A percentile compares a stretch with the other conserved stretches of the same genome.
Evolutionary conservation across 1,140 invertebrate species (phyloP).

Genomic region (Euwallacea similis): DNA sequence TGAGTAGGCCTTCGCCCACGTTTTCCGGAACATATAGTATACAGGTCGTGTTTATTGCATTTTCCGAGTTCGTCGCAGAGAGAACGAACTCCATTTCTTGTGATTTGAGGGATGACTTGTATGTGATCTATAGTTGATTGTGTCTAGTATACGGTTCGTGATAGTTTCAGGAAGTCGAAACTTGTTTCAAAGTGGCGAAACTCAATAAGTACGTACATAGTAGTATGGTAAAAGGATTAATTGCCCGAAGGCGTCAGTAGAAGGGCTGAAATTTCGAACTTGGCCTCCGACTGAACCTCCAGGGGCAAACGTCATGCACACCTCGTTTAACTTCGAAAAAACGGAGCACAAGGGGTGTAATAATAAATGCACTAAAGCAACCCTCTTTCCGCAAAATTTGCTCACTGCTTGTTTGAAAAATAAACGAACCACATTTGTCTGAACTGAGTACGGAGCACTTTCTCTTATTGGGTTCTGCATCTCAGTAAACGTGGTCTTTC

Average conservation of each 20-base stretch:
- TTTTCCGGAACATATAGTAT: slow-evolving; percentile 7
- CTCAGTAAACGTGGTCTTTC: background rate
- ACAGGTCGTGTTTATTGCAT: slow-evolving; percentile 21
- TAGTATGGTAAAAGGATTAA: background rate
- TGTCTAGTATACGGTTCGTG: background rate
- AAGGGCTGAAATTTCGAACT: too few species aligned
- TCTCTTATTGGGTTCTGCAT: slow-evolving; percentile 1
- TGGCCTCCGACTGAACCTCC: too few species aligned
- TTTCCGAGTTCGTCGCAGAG: slow-evolving; percentile 2
- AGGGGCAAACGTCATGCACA: too few species aligned
- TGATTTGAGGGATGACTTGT: slow-evolving; percentile 8
- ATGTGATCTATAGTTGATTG: slow-evolving; percentile 6
- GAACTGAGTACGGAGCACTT: slow-evolving; percentile 3
- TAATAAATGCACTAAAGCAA: slow-evolving; percentile 14
- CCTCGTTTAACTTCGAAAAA: background rate
- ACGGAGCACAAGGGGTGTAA: slow-evolving; percentile 1
- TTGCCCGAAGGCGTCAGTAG: too few species aligned
- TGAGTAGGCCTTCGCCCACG: slow-evolving; percentile 10
- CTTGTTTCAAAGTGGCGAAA: slow-evolving; percentile 21
- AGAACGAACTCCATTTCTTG: background rate
- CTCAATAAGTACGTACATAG: slow-evolving; percentile 25
- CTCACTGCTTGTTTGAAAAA: slow-evolving; percentile 11
- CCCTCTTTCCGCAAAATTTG: slow-evolving; percentile 1
- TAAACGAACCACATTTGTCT: slow-evolving; percentile 5
- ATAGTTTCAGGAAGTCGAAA: slow-evolving; percentile 4